Base-by-base conservation (phyloP, 2,797 vertebrate species). In the Spheniscus humboldti region DNA sequence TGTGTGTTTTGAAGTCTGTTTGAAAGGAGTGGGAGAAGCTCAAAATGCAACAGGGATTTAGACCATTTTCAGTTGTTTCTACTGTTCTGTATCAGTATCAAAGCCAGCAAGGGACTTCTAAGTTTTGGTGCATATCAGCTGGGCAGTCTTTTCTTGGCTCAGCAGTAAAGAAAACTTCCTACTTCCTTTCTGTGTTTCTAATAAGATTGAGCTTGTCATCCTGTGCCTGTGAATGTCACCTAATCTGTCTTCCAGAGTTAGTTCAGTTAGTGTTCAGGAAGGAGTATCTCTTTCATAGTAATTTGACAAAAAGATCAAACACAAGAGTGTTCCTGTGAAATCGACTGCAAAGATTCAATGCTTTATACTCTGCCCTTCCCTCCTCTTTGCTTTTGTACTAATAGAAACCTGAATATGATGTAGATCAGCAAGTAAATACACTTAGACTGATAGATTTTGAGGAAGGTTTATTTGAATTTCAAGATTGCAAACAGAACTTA, bases 121-220 rank as follows among this genome's bases (percentile, higher is more conserved):
- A 41, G 16, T 86, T 74, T 76, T 73, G 48, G 67, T 87, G 56
- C 6, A 0, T 77, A 63, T 95, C 68, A 64, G n/a, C 78, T 86
- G 53, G 55, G 33, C 52, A 22, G 18, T 77, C 56, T 94, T 74
- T 64, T 73, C 60, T 91, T 96, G 93, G 64, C 92, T 93, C 12
- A 68, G 41, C 30, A 55, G 64, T 90, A 89, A 93, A 94, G 86
- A 92, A 89, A 94, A 68, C 88, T 96, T 94, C 83, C 77, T 71
- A 2, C 79, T 96, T 91, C 90, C 86, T 95, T 89, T 78, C 67
- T 57, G 23, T 84, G 47, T 82, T 91, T 80, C 86, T 79, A 43
- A 47, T 93, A 69, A 62, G 55, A 48, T 67, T 45, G 85, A 86
- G 64, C 37, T 85, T 91, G 72, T 90, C 81, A 57, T 77, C 84